Base-by-base conservation (phyloP, 2,888 invertebrate species). In the Epicampocera succincta region DNA sequence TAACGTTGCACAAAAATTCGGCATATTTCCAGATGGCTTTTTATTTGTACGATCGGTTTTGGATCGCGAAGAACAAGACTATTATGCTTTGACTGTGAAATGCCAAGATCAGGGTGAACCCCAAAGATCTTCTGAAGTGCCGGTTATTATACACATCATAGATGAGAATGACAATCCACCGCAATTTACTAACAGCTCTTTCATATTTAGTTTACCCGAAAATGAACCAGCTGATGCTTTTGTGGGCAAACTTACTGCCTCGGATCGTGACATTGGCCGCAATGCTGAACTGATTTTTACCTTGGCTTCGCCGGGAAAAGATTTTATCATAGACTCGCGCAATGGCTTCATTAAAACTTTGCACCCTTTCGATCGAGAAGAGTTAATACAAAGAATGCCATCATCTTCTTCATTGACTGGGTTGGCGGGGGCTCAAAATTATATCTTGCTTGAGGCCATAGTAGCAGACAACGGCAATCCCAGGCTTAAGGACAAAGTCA, bases 161-260 rank as follows among this genome's bases (percentile, higher is more conserved):
- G 99, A 99, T 91, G 98, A 98, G 91, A 99, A 99, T 91, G 99
- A 99, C 91, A 98, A 98, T 90, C 94, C 95, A 38, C 99, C 99
- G 0, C 94, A 95, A 89, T 99, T 99, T 91, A 95, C 95, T 2
- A 97, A 98, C 86, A 94, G 94, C 38, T 96, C 96, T 15, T 99
- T 99, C 91, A 95, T 95, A 78, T 98, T 98, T 89, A 96, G 94
- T 89, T 94, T 99, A 17, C 94, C 95, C 68, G 97, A 98, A 91
- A 97, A 97, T 90, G 96, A 96, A 84, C 95, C 96, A 1, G 93
- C 95, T 0, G 97, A 97, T 89, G 96, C 97, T 0, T 98, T 97
- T 91, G 96, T 99, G 33, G 97, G 99, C 1, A 97, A 97, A 90
- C 92, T 99, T 83, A 94, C 95, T 15, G 99, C 99, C 0, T 94